Conservation (phyloP, 2,113 vertebrate genomes). For the Zosterops pallidus region DNA sequence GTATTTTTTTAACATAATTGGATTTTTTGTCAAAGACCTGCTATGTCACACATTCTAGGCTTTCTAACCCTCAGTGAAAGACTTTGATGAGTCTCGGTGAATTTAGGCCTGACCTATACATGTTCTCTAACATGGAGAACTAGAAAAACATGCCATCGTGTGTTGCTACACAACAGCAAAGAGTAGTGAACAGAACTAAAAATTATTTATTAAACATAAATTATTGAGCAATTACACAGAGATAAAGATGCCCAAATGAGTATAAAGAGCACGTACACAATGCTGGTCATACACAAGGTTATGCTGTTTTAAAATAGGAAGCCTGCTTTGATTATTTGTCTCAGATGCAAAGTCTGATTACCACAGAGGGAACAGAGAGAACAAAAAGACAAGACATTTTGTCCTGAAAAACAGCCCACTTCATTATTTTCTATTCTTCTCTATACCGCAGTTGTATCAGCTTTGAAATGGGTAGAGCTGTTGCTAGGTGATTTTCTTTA, state of each 20-base stretch:
- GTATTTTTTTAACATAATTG: background rate
- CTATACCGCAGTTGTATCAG: background rate
- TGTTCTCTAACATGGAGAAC: background rate
- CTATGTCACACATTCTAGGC: background rate
- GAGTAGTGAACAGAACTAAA: background rate
- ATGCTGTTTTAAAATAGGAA: background rate
- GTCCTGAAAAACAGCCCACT: background rate
- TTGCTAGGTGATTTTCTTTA: conserved; percentile 23
- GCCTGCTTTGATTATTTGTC: background rate
- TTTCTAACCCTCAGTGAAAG: background rate
- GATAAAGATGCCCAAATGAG: background rate
- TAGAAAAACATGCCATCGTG: background rate
- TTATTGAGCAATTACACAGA: background rate
- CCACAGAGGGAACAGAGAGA: background rate
- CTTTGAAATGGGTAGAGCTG: background rate
- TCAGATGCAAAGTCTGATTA: background rate
- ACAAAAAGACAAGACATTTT: background rate
- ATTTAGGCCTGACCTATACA: background rate
- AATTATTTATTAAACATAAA: background rate
- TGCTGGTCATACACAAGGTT: background rate
- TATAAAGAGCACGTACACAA: background rate
- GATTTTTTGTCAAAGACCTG: background rate
- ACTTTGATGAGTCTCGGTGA: rapidly evolving
- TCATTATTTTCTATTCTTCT: background rate
- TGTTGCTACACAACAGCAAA: background rate